Evolutionary conservation across 2,888 invertebrate species (phyloP).

Genomic region (Eilema sororculum): DNA sequence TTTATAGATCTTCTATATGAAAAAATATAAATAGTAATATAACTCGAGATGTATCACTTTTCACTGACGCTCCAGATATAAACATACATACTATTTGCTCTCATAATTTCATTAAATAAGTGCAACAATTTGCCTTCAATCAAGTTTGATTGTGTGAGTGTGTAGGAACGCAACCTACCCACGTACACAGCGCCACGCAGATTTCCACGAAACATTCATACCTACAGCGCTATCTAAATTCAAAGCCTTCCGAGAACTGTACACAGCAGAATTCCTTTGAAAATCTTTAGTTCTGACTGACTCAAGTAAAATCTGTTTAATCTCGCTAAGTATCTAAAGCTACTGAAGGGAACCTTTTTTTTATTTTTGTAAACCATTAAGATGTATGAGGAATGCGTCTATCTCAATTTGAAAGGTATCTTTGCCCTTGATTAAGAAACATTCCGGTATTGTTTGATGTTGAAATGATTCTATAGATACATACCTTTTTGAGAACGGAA

Average conservation of each 20-base stretch:
- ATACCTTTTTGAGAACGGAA: too few relatives aligned
- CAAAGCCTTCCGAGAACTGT: not conserved
- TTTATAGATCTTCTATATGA: too few relatives aligned
- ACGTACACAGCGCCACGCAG: not conserved
- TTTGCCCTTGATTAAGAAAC: slow-evolving; percentile 1
- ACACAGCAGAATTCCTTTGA: not conserved
- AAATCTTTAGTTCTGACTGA: not conserved
- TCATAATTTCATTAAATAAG: too few relatives aligned
- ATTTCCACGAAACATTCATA: not conserved
- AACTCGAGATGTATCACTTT: too few relatives aligned
- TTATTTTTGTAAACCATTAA: not conserved
- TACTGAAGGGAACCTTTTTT: not conserved
- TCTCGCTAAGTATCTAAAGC: slow-evolving; percentile 3
- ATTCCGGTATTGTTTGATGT: not conserved
- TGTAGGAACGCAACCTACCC: not conserved
- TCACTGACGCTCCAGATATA: too few relatives aligned
- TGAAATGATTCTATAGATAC: too few relatives aligned
- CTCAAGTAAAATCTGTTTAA: not conserved
- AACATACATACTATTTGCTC: too few relatives aligned
- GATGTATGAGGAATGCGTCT: not conserved
- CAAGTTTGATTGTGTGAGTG: too few relatives aligned
- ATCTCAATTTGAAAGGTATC: slow-evolving; percentile 1
- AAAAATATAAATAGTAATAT: too few relatives aligned
- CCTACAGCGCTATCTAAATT: not conserved
- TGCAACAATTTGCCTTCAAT: not conserved